Percentiles rank a stretch among this genome's conserved stretches.
phyloP scores from a whole-genome alignment of 2,113 vertebrate species.

The Phyllostomus discolor region DNA sequence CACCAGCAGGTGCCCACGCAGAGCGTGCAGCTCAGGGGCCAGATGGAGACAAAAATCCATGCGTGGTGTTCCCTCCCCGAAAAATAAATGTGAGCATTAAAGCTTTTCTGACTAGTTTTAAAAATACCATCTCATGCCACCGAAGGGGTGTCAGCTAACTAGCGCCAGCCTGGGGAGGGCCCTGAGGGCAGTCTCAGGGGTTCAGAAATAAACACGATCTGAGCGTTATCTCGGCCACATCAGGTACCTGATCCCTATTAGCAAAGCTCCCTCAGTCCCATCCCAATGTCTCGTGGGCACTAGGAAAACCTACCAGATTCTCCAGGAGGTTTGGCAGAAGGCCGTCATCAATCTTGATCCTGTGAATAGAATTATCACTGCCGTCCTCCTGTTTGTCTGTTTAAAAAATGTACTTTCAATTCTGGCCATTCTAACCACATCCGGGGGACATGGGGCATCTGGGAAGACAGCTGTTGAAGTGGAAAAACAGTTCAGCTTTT shows the following conservation, averaged over 20 bases:
- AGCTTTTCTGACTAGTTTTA: slow-evolving; percentile 45
- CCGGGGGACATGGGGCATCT: not conserved
- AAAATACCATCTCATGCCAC: slow-evolving; percentile 52
- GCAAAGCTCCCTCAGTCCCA: slow-evolving; percentile 23
- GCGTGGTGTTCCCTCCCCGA: not conserved
- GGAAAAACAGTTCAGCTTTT: not conserved
- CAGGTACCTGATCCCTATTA: slow-evolving; percentile 37
- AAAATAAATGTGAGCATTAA: slow-evolving; percentile 61
- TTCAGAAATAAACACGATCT: slow-evolving; percentile 33
- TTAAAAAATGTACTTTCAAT: not conserved
- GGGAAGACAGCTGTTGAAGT: not conserved
- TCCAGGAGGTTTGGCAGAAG: not conserved
- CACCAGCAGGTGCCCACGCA: not conserved
- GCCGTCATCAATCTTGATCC: not conserved
- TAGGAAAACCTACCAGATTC: not conserved
- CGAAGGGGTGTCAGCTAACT: slow-evolving; percentile 42
- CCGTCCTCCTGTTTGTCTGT: not conserved
- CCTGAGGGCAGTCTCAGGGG: slow-evolving; percentile 41
- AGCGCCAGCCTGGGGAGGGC: slow-evolving; percentile 54
- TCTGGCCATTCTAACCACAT: not conserved
- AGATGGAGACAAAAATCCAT: slow-evolving; percentile 50
- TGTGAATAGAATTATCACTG: not conserved
- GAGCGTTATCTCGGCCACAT: not conserved
- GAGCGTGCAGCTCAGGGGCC: not conserved
- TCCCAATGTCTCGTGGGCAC: slow-evolving; percentile 21